Conservation (phyloP, 64 coral and sea anemone species). For the Orbicella faveolata region DNA sequence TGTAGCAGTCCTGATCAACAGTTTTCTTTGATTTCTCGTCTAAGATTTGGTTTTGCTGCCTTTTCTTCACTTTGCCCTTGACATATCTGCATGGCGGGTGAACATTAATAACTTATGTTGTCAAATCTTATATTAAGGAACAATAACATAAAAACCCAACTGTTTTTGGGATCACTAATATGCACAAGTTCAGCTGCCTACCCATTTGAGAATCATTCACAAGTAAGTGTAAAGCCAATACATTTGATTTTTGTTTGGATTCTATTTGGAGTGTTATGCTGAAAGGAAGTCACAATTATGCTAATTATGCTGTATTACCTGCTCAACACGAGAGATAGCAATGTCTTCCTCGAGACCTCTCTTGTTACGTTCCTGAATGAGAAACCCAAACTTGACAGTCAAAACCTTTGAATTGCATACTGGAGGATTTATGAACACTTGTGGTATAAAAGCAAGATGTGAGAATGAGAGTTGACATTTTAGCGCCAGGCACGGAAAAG, state of each 20-base stretch:
- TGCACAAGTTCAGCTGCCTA: not conserved
- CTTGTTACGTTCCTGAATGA: conserved; percentile 79
- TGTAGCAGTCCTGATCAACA: not conserved
- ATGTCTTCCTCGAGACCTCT: conserved; percentile 86
- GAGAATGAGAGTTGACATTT: no score
- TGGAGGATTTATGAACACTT: no score
- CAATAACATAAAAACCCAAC: not conserved
- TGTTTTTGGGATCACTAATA: not conserved
- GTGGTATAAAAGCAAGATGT: no score
- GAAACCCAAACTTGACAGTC: conserved; percentile 8
- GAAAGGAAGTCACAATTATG: no score
- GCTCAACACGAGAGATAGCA: conserved; percentile 91
- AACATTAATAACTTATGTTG: no score
- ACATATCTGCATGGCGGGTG: not conserved
- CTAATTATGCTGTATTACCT: conserved; percentile 42
- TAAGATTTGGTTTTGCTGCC: not conserved
- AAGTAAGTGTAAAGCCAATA: no score
- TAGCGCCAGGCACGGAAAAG: no score
- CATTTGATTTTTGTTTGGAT: no score
- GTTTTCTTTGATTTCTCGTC: not conserved
- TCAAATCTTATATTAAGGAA: no score
- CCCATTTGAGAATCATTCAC: no score
- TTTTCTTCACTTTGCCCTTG: not conserved
- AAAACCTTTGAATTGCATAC: not conserved
- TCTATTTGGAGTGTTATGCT: no score